Evolutionary conservation across 2,888 invertebrate species (phyloP).

Genomic region (Hesperia comma): DNA sequence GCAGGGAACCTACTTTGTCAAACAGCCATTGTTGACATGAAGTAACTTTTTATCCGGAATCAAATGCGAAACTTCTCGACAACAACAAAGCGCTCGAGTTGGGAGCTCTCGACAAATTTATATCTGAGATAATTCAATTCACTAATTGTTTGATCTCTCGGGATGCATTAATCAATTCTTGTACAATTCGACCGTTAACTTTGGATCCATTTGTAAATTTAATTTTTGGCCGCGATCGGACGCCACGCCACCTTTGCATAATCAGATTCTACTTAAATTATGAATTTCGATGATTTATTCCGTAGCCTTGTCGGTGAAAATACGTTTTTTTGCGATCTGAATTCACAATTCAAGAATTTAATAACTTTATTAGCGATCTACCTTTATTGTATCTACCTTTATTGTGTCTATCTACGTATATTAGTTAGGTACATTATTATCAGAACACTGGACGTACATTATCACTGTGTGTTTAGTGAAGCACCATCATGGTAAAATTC

Average conservation of each 20-base stretch:
- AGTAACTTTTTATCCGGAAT: slow-evolving; percentile 39
- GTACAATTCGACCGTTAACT: slow-evolving; percentile 70
- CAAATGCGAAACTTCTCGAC: slow-evolving; percentile 42
- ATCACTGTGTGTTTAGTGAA: too few relatives aligned
- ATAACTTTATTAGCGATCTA: slow-evolving; percentile 24
- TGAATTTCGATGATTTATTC: slow-evolving; percentile 72
- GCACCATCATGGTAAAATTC: too few relatives aligned
- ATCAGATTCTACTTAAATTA: slow-evolving; percentile 73
- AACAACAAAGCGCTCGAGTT: slow-evolving; percentile 43
- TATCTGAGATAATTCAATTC: slow-evolving; percentile 67
- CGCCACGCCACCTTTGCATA: slow-evolving; percentile 59
- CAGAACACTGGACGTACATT: too few relatives aligned
- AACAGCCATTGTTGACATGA: slow-evolving; percentile 28
- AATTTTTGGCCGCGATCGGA: slow-evolving; percentile 59
- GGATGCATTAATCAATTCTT: slow-evolving; percentile 75
- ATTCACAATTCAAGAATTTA: slow-evolving; percentile 37
- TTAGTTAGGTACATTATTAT: too few relatives aligned
- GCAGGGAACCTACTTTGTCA: slow-evolving; percentile 14
- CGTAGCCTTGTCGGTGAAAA: slow-evolving; percentile 59
- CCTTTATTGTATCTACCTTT: not conserved
- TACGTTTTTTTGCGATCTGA: slow-evolving; percentile 49
- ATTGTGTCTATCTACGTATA: too few relatives aligned
- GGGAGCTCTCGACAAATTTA: slow-evolving; percentile 44
- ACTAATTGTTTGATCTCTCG: slow-evolving; percentile 72
- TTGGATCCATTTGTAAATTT: slow-evolving; percentile 74